These are phyloP conservation scores for Trinorchestia longiramus DNA, from an alignment of 1,140 invertebrate genomes.

Conservation along the genomic window DNA sequence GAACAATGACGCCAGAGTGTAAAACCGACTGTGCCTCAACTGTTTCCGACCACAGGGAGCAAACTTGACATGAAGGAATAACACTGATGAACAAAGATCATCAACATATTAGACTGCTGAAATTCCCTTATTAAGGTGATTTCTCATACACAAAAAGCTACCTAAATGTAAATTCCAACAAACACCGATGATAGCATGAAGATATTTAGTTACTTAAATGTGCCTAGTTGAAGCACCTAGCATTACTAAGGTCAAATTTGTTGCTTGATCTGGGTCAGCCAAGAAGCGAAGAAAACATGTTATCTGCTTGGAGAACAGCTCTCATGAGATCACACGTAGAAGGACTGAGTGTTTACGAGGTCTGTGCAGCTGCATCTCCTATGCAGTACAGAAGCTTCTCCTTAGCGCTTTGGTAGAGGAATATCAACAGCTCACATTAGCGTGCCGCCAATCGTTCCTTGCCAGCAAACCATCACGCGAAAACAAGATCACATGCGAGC, in stretches of 20 bases:
- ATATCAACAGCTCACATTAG: background rate
- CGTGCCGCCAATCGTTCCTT: background rate
- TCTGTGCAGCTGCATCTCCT: background rate
- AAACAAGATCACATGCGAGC: background rate
- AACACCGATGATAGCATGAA: background rate
- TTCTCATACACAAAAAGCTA: background rate
- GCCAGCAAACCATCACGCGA: background rate
- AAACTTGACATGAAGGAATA: no score
- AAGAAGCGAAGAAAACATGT: background rate
- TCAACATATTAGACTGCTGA: no score
- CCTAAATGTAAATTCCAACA: background rate
- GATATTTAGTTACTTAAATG: background rate
- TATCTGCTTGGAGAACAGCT: background rate
- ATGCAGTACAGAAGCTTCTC: background rate
- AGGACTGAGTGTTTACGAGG: background rate
- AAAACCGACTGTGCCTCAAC: no score
- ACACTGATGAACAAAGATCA: no score
- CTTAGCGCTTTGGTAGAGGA: background rate
- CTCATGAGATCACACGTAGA: background rate
- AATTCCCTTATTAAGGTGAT: no score
- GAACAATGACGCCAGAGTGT: no score
- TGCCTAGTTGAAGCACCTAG: background rate
- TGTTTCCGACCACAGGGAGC: no score
- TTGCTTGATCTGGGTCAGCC: background rate
- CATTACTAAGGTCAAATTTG: background rate